Percentiles rank a stretch among this genome's conserved stretches.
Evolutionary conservation across 2,888 invertebrate genomes (phyloP).

Genomic region (Bombyx huttoni): DNA sequence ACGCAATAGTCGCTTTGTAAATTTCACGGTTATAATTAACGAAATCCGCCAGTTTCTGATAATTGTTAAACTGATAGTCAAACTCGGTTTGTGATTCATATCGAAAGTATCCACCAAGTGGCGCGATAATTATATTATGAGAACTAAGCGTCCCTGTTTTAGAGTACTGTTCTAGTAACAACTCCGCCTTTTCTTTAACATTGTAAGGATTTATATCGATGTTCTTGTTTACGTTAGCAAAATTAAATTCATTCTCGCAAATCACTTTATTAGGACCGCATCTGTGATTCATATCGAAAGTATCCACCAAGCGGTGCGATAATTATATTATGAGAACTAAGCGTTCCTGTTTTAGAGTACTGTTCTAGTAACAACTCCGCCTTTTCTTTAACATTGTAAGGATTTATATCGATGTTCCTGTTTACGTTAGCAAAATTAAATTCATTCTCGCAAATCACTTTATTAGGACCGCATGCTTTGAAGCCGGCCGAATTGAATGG

Average conservation of each 20-base stretch:
- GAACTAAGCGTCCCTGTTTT: conserved; percentile 88
- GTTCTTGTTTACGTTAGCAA: conserved; percentile 81
- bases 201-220: conserved; percentile 86
- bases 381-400: conserved; percentile 86
- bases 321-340: conserved; percentile 90
- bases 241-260: conserved; percentile 62
- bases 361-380: conserved; percentile 89
- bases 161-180: conserved; percentile 89
- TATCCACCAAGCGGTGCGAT: conserved; percentile 95
- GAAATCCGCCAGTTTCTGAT: conserved; percentile 87
- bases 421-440: conserved; percentile 81
- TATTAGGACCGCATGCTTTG: conserved; percentile 47
- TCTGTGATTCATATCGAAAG: conserved; percentile 88
- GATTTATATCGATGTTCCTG: conserved; percentile 83
- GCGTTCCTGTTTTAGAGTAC: conserved; percentile 88
- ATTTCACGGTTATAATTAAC: conserved; percentile 83
- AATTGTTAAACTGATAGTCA: conserved; percentile 95
- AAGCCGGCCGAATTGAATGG: conserved; percentile 52
- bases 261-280: conserved; percentile 29
- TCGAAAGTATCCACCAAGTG: conserved; percentile 92
- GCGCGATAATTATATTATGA: conserved; percentile 92
- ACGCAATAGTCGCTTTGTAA: conserved; percentile 81
- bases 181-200: conserved; percentile 86
- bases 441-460: conserved; percentile 27
- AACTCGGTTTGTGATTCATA: conserved; percentile 91